Evolutionary conservation across 2,113 vertebrate genomes (phyloP), one percentile per base, ranked within the genome.

Genomic region (Calyptommatus sinebrachiatus): DNA sequence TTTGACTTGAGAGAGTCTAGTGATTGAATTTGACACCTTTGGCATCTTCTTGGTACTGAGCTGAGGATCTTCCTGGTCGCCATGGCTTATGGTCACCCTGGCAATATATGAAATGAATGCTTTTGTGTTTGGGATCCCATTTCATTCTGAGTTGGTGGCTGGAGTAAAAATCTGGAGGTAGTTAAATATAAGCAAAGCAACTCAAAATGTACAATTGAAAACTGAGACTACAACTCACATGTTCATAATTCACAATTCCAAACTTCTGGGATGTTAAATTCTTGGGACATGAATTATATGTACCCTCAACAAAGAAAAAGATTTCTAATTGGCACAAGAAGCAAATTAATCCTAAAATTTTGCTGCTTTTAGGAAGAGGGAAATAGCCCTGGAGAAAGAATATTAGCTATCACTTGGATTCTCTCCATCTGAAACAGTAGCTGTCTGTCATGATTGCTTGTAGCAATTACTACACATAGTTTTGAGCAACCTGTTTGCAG

Each of bases 401-500:
- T 21, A 41, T 45, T 21, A 28, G 24, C 79, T 61, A 69, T 31
- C 14, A 29, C 10, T 69, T 81, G 63, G 53, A 73, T 45, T 60
- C 48, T 73, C 20, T 81, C 63, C 63, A 74, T 68, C 31, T 8
- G 21, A 61, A 81, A 26, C 14, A 46, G 31, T 26, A 60, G 65
- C 31, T 81, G 50, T 21, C 50, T 24, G 16, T 74, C 28, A 69
- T 5, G 26, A 45, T 67, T 41, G 71, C 72, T 75, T 75, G 72
- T 50, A 68, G 72, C 63, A 29, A 1, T 61, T 60, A 74, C 31
- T 74, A 11, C 65, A 35, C 65, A 69, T 50, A 31, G 71, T 45
- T 74, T 31, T 61, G 11, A 67, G 48, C 74, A 74, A 69, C 48
- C 21, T 73, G 53, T 61, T 81, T 81, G 79, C 22, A 48, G 71